These are phyloP conservation scores for Heterotilapia buettikoferi DNA, from an alignment of 2,113 vertebrate genomes.

Conservation along the genomic window DNA sequence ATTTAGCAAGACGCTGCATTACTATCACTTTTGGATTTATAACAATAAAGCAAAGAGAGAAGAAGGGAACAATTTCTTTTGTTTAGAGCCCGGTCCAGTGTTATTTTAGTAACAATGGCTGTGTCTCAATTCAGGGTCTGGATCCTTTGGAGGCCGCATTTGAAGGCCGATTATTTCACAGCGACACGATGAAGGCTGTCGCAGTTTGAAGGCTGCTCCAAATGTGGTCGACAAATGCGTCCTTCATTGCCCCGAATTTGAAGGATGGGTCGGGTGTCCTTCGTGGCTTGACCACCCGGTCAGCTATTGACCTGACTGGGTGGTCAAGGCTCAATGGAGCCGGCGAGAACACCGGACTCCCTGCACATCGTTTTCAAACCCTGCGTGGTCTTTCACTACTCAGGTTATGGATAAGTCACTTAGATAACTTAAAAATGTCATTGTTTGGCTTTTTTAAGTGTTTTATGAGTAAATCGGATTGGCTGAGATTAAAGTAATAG, in stretches of 20 bases:
- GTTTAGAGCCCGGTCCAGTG: not conserved
- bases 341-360: not conserved
- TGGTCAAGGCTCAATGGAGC: not conserved
- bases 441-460: not conserved
- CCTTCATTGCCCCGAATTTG: not conserved
- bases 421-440: not conserved
- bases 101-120: conserved; percentile 26
- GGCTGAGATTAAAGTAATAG: not conserved
- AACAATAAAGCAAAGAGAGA: conserved; percentile 7
- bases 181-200: fast-evolving
- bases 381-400: fast-evolving
- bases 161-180: not conserved
- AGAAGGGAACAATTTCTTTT: conserved; percentile 7
- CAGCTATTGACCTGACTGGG: not conserved
- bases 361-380: not conserved
- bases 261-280: not conserved
- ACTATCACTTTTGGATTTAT: not conserved
- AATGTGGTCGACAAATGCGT: not conserved
- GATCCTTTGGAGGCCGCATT: not conserved
- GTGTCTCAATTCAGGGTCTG: not conserved
- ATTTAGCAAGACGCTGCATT: conserved; percentile 18
- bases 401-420: not conserved
- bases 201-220: not conserved
- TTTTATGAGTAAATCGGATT: not conserved
- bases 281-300: fast-evolving